Evolutionary conservation across 2,888 invertebrate genomes (phyloP).

Genomic region (Lepetodrilus schrolli): DNA sequence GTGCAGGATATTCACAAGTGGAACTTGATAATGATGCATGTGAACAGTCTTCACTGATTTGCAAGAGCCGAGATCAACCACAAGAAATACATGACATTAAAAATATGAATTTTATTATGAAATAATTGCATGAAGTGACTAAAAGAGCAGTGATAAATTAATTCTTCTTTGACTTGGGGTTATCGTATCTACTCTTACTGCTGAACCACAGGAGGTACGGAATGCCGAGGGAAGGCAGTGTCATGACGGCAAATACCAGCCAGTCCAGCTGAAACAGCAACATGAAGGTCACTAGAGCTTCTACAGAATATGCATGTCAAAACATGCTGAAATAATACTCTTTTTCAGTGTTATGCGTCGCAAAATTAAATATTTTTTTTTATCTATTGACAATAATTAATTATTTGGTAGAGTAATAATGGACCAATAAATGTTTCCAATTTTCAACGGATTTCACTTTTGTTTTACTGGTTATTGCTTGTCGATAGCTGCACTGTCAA

Average conservation of each 20-base stretch:
- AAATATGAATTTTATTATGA: neutral
- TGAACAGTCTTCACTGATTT: no score
- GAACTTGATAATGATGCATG: no score
- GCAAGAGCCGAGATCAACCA: no score
- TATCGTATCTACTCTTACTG: conserved; percentile 94
- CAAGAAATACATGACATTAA: neutral
- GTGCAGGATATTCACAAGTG: no score
- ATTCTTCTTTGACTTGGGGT: conserved; percentile 63
- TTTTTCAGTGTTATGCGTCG: neutral
- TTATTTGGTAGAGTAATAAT: no score
- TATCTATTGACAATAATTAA: no score
- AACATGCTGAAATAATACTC: neutral
- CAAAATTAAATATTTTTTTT: neutral
- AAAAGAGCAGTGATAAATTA: neutral
- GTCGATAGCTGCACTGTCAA: no score
- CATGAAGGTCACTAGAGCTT: conserved; percentile 25
- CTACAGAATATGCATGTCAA: no score
- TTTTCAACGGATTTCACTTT: no score
- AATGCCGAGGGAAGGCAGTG: conserved; percentile 93
- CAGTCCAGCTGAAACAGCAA: conserved; percentile 84
- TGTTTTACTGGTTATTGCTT: no score
- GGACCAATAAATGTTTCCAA: no score
- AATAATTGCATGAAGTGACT: neutral
- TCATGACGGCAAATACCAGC: conserved; percentile 97
- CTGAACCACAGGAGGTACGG: conserved; percentile 95